Evolutionary conservation across 1,140 invertebrate genomes (phyloP).

Genomic region (Orius insidiosus): DNA sequence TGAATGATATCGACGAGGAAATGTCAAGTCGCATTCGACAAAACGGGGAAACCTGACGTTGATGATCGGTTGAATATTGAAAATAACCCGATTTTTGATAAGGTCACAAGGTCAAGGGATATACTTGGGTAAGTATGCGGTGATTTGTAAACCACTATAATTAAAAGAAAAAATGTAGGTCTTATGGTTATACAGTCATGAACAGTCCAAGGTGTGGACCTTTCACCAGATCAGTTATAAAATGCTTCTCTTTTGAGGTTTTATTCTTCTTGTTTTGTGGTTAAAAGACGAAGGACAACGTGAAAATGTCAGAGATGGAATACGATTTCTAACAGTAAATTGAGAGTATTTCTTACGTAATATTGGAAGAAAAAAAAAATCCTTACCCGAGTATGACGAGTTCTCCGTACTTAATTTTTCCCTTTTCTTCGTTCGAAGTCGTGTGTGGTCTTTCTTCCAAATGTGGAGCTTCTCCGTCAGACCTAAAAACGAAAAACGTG

Average conservation of each 20-base stretch:
- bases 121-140: too few species aligned
- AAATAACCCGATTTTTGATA: too few species aligned
- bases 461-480: constrained; percentile 18
- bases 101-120: too few species aligned
- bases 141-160: too few species aligned
- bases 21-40: too few species aligned
- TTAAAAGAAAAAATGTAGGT: too few species aligned
- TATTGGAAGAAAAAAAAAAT: constrained; percentile 16
- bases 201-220: neutral
- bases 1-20: too few species aligned
- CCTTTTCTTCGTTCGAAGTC: constrained; percentile 29
- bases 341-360: constrained; percentile 2
- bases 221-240: neutral
- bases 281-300: neutral
- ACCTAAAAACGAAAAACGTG: constrained; percentile 9
- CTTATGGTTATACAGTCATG: neutral
- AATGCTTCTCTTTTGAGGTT: neutral
- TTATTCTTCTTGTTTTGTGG: neutral
- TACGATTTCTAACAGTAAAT: neutral
- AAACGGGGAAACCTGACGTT: too few species aligned
- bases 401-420: constrained; percentile 75
- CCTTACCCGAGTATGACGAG: constrained; percentile 81
- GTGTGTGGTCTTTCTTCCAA: constrained; percentile 16
- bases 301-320: neutral
- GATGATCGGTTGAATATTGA: too few species aligned